A percentile compares a stretch with the other conserved stretches of the same genome.
Evolutionary conservation across 2,113 vertebrate species (phyloP).

Genomic region (Sapajus apella): DNA sequence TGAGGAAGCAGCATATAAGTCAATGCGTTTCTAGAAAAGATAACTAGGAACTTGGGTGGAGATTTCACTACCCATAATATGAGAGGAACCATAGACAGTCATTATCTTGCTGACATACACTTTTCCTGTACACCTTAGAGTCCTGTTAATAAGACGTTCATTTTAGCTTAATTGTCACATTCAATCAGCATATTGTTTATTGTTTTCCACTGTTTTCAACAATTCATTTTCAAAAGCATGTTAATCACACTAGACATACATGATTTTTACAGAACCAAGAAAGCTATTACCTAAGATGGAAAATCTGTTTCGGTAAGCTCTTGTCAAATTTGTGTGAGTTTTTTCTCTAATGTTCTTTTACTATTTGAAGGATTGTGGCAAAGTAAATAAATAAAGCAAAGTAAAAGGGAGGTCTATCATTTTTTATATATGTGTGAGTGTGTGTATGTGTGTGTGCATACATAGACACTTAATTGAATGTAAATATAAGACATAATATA

Average conservation of each 20-base stretch:
- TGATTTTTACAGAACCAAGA: neutral
- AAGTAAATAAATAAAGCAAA: neutral
- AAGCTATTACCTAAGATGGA: neutral
- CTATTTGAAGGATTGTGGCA: neutral
- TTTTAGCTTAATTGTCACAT: neutral
- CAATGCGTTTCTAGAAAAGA: neutral
- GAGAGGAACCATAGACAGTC: fast-evolving
- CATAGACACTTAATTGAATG: neutral
- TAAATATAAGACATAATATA: neutral
- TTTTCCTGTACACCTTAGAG: neutral
- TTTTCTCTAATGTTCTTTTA: neutral
- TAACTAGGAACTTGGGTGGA: neutral
- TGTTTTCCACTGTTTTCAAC: neutral
- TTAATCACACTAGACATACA: neutral
- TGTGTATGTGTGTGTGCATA: neutral
- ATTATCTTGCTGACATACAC: neutral
- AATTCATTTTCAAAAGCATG: slow-evolving; percentile 2
- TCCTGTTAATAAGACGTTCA: neutral
- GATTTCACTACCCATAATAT: neutral
- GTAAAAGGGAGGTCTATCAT: neutral
- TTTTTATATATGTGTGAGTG: neutral
- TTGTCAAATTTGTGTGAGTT: neutral
- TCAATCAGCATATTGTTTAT: neutral
- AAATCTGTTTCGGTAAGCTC: neutral
- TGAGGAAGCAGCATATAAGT: neutral